Evolutionary conservation across 2,888 invertebrate genomes (phyloP).

Genomic region (Pomacea canaliculata): DNA sequence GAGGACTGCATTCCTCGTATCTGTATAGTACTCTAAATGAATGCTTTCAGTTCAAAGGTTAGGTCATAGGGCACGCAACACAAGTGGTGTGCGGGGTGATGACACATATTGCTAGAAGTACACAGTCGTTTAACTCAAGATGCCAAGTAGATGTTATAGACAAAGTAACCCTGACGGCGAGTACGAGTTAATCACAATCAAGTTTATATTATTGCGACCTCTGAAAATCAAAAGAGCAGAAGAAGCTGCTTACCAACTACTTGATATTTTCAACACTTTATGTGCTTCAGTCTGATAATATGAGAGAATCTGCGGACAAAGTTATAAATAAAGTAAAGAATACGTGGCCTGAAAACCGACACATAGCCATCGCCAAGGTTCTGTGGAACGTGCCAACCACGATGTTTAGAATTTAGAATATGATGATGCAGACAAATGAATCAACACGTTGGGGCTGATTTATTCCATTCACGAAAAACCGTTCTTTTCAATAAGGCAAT

Average conservation of each 20-base stretch:
- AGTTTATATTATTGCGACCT: not conserved
- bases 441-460: not conserved
- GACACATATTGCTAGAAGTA: too few species aligned
- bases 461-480: not conserved
- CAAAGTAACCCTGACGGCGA: not conserved
- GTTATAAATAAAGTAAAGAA: not conserved
- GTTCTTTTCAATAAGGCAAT: not conserved
- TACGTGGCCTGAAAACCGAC: not conserved
- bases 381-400: not conserved
- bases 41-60: too few species aligned
- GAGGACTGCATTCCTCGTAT: too few species aligned
- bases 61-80: too few species aligned
- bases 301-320: not conserved
- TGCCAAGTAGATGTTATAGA: not conserved
- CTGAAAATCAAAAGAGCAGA: not conserved
- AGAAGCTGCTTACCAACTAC: not conserved
- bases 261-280: not conserved
- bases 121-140: not conserved
- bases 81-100: too few species aligned
- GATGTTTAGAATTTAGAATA: not conserved
- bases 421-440: constrained; percentile 3
- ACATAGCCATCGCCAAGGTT: not conserved
- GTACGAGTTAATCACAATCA: not conserved
- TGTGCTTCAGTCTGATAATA: not conserved
- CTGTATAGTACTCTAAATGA: too few species aligned